A percentile compares a stretch with the other conserved stretches of the same genome.
Conservation (phyloP, 2,888 invertebrate genomes). For the Conomelus anceps region DNA sequence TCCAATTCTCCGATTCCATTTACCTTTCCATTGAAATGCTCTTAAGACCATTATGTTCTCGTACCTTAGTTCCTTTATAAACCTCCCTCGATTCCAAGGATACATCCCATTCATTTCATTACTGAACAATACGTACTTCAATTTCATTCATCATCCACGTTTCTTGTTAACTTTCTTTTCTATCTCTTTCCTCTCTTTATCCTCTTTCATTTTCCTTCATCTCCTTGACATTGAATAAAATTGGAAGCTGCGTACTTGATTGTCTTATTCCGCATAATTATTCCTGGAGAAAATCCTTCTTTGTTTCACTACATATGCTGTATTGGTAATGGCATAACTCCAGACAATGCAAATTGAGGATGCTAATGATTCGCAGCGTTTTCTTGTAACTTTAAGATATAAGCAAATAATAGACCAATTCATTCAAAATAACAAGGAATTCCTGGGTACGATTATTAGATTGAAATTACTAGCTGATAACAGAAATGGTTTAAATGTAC, state of each 20-base stretch:
- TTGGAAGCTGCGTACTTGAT: background rate
- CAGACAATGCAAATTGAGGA: background rate
- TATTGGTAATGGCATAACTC: background rate
- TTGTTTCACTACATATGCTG: background rate
- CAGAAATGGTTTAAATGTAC: too few relatives aligned
- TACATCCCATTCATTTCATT: background rate
- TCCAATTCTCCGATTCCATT: background rate
- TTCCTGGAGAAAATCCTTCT: background rate
- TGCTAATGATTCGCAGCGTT: background rate
- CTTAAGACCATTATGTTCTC: background rate
- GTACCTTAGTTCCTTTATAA: background rate
- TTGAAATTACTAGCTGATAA: too few relatives aligned
- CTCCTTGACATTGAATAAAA: background rate
- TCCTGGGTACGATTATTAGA: too few relatives aligned
- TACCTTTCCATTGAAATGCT: background rate
- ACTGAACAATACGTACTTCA: background rate
- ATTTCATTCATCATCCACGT: background rate
- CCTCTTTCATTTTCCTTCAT: background rate
- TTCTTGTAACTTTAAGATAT: background rate
- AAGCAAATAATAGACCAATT: too few relatives aligned
- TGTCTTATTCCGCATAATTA: background rate
- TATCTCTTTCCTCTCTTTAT: background rate
- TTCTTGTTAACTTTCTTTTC: background rate
- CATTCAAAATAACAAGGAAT: too few relatives aligned
- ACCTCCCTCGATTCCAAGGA: background rate